Evolutionary conservation across 2,888 invertebrate species (phyloP).

Genomic region (Drosophila mercatorum): DNA sequence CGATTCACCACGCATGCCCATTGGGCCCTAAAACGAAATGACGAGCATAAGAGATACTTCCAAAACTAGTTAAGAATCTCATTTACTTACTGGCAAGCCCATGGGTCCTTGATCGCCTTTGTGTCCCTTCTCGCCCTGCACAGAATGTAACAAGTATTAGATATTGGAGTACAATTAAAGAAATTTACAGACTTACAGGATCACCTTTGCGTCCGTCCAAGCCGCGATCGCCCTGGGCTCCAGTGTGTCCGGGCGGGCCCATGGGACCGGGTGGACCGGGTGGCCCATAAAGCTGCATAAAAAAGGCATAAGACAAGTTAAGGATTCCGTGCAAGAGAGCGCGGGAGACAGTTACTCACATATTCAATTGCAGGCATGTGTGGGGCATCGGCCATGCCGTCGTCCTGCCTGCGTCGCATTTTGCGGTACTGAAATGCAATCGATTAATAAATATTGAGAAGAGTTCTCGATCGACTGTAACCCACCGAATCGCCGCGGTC

Average conservation of each 20-base stretch:
- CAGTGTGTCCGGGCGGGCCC: constrained; percentile 89
- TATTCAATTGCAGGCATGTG: constrained; percentile 85
- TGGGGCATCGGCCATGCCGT: constrained; percentile 85
- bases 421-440: constrained; percentile 84
- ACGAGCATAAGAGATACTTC: neutral
- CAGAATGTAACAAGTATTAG: neutral
- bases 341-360: constrained; percentile 71
- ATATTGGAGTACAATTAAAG: neutral
- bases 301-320: neutral
- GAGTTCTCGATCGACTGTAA: constrained; percentile 56
- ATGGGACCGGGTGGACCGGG: constrained; percentile 87
- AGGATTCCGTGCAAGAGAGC: fast-evolving
- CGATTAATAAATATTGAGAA: constrained; percentile 11
- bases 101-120: constrained; percentile 90
- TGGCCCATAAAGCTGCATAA: constrained; percentile 86
- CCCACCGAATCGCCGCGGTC: constrained; percentile 97
- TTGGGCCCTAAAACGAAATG: constrained; percentile 81
- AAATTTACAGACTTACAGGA: constrained; percentile 86
- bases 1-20: constrained; percentile 85
- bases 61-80: neutral
- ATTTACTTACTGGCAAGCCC: constrained; percentile 95
- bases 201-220: constrained; percentile 92
- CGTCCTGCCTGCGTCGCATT: constrained; percentile 85
- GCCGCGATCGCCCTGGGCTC: constrained; percentile 87
- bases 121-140: constrained; percentile 83